These are phyloP conservation scores for Blomia tropicalis DNA, from an alignment of 2,888 invertebrate species.

Conservation along the genomic window DNA sequence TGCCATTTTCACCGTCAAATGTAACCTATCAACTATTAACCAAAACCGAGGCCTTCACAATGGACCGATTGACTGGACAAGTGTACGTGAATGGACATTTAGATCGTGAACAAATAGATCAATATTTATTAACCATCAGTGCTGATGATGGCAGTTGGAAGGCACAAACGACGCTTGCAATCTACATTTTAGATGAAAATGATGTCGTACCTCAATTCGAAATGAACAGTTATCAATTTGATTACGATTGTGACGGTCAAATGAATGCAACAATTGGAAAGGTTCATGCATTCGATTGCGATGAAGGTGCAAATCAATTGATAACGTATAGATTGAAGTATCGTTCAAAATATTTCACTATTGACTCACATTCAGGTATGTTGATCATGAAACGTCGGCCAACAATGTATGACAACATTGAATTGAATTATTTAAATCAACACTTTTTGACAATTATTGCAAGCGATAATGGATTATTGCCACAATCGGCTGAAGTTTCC, in stretches of 20 bases:
- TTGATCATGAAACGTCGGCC: constrained; percentile 39
- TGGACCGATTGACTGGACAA: constrained; percentile 74
- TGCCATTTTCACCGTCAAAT: too few relatives aligned
- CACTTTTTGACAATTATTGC: constrained; percentile 54
- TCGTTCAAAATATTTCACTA: constrained; percentile 72
- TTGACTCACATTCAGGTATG: constrained; percentile 85
- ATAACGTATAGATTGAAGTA: constrained; percentile 74
- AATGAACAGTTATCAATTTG: constrained; percentile 65
- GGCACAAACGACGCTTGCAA: constrained; percentile 70
- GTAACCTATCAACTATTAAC: constrained; percentile 84
- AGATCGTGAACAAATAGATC: constrained; percentile 76
- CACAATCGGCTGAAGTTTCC: constrained; percentile 57
- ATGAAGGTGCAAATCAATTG: constrained; percentile 79
- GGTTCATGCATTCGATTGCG: constrained; percentile 69
- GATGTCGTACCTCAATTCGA: constrained; percentile 87
- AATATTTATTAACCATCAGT: constrained; percentile 66
- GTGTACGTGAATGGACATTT: constrained; percentile 75
- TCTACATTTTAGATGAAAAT: constrained; percentile 84
- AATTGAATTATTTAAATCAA: constrained; percentile 19
- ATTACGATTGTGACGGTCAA: constrained; percentile 34
- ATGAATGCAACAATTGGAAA: constrained; percentile 62
- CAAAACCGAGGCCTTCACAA: constrained; percentile 71
- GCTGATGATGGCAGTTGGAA: constrained; percentile 83
- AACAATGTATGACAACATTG: background rate
- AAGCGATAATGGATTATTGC: constrained; percentile 69